Conservation (phyloP, 2,888 invertebrate genomes). For the Conchocele bisecta region DNA sequence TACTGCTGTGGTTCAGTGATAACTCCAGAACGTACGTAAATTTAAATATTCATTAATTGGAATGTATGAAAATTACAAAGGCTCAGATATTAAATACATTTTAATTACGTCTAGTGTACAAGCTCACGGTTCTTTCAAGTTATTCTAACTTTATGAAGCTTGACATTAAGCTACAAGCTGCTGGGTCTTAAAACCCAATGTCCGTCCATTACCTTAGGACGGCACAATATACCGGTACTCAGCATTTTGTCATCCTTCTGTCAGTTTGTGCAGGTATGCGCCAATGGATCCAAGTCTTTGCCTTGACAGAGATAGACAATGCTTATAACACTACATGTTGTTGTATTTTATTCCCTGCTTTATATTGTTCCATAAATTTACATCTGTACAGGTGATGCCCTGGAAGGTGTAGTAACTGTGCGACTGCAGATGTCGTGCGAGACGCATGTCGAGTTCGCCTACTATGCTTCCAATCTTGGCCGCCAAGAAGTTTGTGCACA, state of each 20-base stretch:
- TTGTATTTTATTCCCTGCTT: not conserved
- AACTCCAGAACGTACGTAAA: conserved; percentile 32
- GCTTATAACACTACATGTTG: not conserved
- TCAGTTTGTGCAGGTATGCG: not conserved
- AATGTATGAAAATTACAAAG: too few species aligned
- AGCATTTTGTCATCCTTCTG: not conserved
- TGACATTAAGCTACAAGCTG: too few species aligned
- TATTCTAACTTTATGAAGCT: too few species aligned
- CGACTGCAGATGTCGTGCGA: conserved; percentile 25
- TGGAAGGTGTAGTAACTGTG: conserved; percentile 29
- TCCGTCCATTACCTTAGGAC: too few species aligned
- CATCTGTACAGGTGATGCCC: conserved; percentile 28
- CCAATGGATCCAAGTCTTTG: too few species aligned
- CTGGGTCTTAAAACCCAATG: too few species aligned
- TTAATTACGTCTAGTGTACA: not conserved
- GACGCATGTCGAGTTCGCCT: conserved; percentile 21
- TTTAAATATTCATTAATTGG: not conserved
- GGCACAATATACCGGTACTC: too few species aligned
- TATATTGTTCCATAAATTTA: too few species aligned
- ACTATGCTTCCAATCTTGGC: conserved; percentile 19
- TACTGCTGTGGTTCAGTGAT: conserved; percentile 37
- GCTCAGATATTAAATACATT: too few species aligned
- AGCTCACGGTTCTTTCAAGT: not conserved
- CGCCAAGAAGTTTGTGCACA: conserved; percentile 23
- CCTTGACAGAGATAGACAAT: too few species aligned